Base-by-base conservation (phyloP, 2,888 invertebrate genomes). In the Microplitis deprimator region DNA sequence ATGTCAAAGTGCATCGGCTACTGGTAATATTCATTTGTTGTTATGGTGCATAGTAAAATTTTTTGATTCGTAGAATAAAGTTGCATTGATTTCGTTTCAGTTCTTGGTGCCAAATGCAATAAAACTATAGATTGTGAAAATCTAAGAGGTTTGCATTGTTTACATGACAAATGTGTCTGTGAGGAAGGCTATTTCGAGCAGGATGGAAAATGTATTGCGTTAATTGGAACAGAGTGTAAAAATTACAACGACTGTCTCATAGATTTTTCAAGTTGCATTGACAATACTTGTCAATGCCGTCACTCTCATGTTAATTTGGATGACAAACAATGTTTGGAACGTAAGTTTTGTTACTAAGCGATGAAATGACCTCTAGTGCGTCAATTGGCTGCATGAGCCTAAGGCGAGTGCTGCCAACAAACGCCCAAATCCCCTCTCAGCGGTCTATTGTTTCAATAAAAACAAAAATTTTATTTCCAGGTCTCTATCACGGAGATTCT, bases 91-190 rank as follows among this genome's bases (percentile, higher is more conserved):
- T 29, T 29, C 29, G 50, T 75, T 29, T n/a, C 77, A 81, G 82
- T 10, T 50, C 60, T 86, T 17, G 83, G 82, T n/a, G 76, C 39
- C 17, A 8, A 29, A 7, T 86, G 86, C 77, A 82, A 82, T 68
- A 40, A 16, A 3, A 17, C 77, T 17, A 10, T 16, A 0, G 82
- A 84, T 60, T 85, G 86, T 39, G 10, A 4, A 38, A 20, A 40
- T 6, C 20, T 79, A 2, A 29, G 17, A 0, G 73, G 84, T 64
- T 38, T 81, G 0, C 10, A 38, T 29, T 86, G 86, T 69, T 6
- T 6, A 0, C 61, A 80, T 6, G 50, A 69, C 8, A 10, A 68
- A 10, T 86, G 85, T 40, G 13, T 68, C 5, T 86, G 86, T 59
- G 17, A 5, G 1, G 6, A 80, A 4, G 76, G 76, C 67, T 80